Evolutionary conservation across 2,888 invertebrate species (phyloP).

Genomic region (Drosophila longiperda): DNA sequence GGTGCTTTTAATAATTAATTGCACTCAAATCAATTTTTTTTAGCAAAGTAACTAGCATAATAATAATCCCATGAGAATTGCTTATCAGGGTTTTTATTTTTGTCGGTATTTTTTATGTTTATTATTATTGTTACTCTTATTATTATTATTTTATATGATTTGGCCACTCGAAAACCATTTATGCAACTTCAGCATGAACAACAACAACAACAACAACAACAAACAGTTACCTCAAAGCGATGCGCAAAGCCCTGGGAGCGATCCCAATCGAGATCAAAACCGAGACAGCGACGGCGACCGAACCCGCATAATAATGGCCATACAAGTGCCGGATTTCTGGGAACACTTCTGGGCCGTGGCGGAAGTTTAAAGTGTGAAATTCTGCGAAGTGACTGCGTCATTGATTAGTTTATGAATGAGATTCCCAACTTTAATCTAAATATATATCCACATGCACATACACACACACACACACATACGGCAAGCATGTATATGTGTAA

Average conservation of each 20-base stretch:
- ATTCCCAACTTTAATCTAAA: constrained; percentile 3
- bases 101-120: constrained; percentile 56
- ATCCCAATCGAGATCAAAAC: constrained; percentile 7
- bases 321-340: constrained; percentile 51
- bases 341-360: constrained; percentile 54
- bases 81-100: constrained; percentile 61
- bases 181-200: constrained; percentile 11
- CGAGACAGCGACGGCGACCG: background rate
- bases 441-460: background rate
- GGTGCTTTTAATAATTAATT: background rate
- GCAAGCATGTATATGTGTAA: background rate
- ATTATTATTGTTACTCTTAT: constrained; percentile 7
- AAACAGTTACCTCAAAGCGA: background rate
- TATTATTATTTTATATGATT: constrained; percentile 1
- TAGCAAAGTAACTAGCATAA: background rate
- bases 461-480: background rate
- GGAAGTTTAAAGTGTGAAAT: constrained; percentile 60
- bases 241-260: background rate
- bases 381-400: constrained; percentile 54
- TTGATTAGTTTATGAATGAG: constrained; percentile 46
- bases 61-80: background rate
- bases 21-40: background rate
- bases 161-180: constrained; percentile 12
- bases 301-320: constrained; percentile 34
- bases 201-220: background rate